Evolutionary conservation across 2,888 invertebrate species (phyloP), one percentile per base, ranked within the genome.

Genomic region (Creontiades dilutus): DNA sequence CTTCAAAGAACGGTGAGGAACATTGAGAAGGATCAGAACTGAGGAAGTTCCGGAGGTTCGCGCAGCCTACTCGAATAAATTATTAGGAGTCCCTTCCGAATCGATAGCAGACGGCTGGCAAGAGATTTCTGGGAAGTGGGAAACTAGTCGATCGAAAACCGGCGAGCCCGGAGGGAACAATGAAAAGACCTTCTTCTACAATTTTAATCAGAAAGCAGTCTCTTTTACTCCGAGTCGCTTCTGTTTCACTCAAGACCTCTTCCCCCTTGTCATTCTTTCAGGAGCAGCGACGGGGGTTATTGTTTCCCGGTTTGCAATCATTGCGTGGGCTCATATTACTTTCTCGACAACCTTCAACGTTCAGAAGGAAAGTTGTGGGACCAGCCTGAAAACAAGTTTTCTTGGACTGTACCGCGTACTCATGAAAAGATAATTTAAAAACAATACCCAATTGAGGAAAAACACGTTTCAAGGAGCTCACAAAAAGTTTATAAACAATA

Each of bases 121-220:
- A 68, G 68, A 23, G 68, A 68, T 23, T 68, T 68, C 68, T 68
- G 68, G 68, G 68, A 68, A 68, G 68, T 68, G 27, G 68, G 37
- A 19, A 68, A 68, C 68, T 23, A 68, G 68, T 68, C 68, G 68
- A 68, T 68, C 23, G 68, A 68, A 68, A 68, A 5, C 68, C 68
- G 19, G 12, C 68, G 27, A 27, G 11, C 5, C 68, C 27, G 11
- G 16, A 11, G 68, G 68, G 68, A 68, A 68, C 68, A 68, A 68
- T 68, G 68, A 68, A 68, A 68, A 68, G 68, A 68, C 12, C 68
- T 68, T 68, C 68, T 68, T 68, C 68, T 68, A 68, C 68, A 68
- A 68, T 68, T 68, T 68, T 68, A 68, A 68, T 68, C 68, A 68
- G 68, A 23, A 68, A 68, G 68, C 68, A 23, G 68, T 68, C 68